phyloP scores from a whole-genome alignment of 2,797 vertebrate species.

The Austrolebias charrua region DNA sequence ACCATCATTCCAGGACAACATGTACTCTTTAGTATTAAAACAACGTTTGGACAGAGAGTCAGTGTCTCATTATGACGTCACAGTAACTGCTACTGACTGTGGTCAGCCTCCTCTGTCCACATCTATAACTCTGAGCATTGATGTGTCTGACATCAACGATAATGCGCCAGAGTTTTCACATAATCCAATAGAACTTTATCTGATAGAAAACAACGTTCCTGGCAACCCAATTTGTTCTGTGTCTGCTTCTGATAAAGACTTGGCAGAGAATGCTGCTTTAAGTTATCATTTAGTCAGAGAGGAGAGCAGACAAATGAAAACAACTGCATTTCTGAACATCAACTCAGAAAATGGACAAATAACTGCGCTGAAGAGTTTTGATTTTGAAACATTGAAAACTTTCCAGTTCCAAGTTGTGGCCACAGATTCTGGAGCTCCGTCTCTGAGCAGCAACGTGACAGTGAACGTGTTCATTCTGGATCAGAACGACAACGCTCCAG shows the following conservation, averaged over 20 bases:
- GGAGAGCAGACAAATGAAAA: not conserved
- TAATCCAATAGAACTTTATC: conserved; percentile 67
- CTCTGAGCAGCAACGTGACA: too few species aligned
- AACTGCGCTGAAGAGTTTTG: conserved; percentile 21
- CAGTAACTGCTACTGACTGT: conserved; percentile 67
- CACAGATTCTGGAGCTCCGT: not conserved
- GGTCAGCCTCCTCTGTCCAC: conserved; percentile 61
- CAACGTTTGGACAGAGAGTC: conserved; percentile 62
- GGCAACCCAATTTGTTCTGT: conserved; percentile 60
- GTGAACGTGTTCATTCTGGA: too few species aligned
- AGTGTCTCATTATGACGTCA: conserved; percentile 56
- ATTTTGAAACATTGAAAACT: conserved; percentile 32
- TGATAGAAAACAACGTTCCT: conserved; percentile 73
- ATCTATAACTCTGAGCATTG: conserved; percentile 52
- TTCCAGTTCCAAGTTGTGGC: conserved; percentile 17
- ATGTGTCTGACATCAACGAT: conserved; percentile 75
- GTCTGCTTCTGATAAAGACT: conserved; percentile 81
- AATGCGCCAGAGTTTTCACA: conserved; percentile 62
- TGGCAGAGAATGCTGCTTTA: conserved; percentile 79
- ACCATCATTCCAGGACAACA: conserved; percentile 63
- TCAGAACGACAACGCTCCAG: too few species aligned
- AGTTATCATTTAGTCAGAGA: conserved; percentile 72
- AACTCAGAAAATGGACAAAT: conserved; percentile 1
- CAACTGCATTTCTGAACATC: conserved; percentile 28
- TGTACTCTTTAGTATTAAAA: conserved; percentile 65